These are phyloP conservation scores for Cylindroiulus punctatus DNA, from an alignment of 2,888 invertebrate species.

Conservation along the genomic window DNA sequence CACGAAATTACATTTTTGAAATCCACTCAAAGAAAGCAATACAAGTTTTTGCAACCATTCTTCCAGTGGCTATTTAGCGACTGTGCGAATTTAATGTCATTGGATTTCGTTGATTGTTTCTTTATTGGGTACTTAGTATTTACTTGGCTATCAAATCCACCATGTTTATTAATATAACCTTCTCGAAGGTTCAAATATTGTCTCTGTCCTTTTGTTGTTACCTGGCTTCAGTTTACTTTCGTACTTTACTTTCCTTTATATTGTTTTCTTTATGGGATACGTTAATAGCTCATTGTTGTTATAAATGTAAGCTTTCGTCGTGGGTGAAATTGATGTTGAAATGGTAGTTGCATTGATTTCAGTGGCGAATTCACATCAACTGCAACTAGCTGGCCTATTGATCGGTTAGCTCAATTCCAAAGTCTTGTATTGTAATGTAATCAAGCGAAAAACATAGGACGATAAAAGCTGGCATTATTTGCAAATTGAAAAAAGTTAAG, in stretches of 20 bases:
- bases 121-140: not conserved
- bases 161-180: not conserved
- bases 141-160: not conserved
- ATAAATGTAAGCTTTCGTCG: not conserved
- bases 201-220: not conserved
- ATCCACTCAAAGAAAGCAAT: conserved; percentile 8
- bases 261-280: not conserved
- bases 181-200: not conserved
- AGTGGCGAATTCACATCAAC: too few species aligned
- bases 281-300: not conserved
- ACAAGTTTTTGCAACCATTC: not conserved
- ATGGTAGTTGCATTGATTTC: too few species aligned
- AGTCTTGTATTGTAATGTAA: too few species aligned
- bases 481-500: too few species aligned
- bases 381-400: too few species aligned
- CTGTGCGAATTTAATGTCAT: not conserved
- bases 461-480: too few species aligned
- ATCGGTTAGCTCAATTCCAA: too few species aligned
- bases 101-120: not conserved
- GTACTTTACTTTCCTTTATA: not conserved
- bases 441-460: too few species aligned
- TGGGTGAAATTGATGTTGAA: not conserved
- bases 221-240: not conserved
- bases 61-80: not conserved
- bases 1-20: not conserved